Conservation (phyloP, 2,113 vertebrate species). For the Myiagra hebetior region DNA sequence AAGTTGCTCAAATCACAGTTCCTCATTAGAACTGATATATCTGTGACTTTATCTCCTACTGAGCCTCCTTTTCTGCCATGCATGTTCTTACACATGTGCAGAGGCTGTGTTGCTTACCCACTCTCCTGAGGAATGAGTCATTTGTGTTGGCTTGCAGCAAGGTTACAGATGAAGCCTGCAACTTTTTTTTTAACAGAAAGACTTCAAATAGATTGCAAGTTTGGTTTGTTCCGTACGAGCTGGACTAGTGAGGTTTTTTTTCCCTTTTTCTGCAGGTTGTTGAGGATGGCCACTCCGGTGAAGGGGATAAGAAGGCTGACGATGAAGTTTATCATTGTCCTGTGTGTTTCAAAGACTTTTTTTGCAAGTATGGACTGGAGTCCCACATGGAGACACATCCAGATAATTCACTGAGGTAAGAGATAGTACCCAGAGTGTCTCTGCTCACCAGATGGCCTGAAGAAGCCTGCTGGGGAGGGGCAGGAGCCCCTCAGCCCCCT, state of each 20-base stretch:
- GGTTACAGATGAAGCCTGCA: not conserved
- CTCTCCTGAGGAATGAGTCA: not conserved
- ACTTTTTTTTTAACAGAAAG: not conserved
- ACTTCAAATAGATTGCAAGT: not conserved
- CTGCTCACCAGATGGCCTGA: not conserved
- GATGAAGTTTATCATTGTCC: slow-evolving; percentile 87
- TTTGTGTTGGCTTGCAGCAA: not conserved
- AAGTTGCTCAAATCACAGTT: not conserved
- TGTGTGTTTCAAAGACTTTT: slow-evolving; percentile 90
- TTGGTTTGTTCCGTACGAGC: not conserved
- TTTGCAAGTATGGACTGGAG: slow-evolving; percentile 89
- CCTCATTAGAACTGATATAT: not conserved
- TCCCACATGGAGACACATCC: slow-evolving; percentile 93
- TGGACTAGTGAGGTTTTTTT: not conserved
- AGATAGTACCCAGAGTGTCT: not conserved
- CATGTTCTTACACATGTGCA: not conserved
- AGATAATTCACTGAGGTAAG: slow-evolving; percentile 87
- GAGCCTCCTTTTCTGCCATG: not conserved
- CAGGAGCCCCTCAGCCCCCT: not conserved
- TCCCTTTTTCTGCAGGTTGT: slow-evolving; percentile 66
- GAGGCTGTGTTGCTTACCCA: not conserved
- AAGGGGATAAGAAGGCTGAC: slow-evolving; percentile 71
- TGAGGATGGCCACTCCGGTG: slow-evolving; percentile 74
- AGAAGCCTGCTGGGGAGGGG: not conserved
- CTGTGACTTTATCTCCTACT: not conserved